These are phyloP conservation scores for Clusia tigrina DNA, from an alignment of 2,888 invertebrate species.

Conservation along the genomic window DNA sequence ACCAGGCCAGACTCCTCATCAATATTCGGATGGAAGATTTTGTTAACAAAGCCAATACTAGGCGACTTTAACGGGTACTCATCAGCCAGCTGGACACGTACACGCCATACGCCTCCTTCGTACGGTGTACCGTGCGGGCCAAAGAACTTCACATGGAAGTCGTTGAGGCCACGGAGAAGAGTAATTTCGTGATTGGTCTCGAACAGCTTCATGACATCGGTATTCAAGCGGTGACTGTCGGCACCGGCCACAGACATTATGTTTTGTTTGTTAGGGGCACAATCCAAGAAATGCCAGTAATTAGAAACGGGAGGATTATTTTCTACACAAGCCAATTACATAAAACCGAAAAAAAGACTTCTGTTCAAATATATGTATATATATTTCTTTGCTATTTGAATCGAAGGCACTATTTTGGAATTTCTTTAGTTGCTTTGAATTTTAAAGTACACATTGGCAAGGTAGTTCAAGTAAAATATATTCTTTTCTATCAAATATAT, in stretches of 20 bases:
- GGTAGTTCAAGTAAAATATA: too few species aligned
- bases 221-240: slow-evolving; percentile 99
- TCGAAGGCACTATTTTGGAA: too few species aligned
- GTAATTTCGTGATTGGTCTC: slow-evolving; percentile 99
- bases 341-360: too few species aligned
- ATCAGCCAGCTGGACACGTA: slow-evolving; percentile 97
- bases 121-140: slow-evolving; percentile 98
- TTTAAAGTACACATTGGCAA: too few species aligned
- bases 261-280: background rate
- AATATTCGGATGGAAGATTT: slow-evolving; percentile 99
- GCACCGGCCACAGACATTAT: slow-evolving; percentile 99
- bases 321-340: too few species aligned
- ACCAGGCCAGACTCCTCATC: slow-evolving; percentile 99
- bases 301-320: too few species aligned
- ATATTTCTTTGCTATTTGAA: too few species aligned
- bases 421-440: too few species aligned
- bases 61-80: slow-evolving; percentile 99
- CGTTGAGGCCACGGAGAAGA: slow-evolving; percentile 96
- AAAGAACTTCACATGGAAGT: slow-evolving; percentile 99
- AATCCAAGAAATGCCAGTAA: too few species aligned
- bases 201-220: slow-evolving; percentile 99
- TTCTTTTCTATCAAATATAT: too few species aligned
- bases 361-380: too few species aligned
- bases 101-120: slow-evolving; percentile 99
- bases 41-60: slow-evolving; percentile 99